phyloP scores from a whole-genome alignment of 1,140 invertebrate genomes.

The Drosophila willistoni region DNA sequence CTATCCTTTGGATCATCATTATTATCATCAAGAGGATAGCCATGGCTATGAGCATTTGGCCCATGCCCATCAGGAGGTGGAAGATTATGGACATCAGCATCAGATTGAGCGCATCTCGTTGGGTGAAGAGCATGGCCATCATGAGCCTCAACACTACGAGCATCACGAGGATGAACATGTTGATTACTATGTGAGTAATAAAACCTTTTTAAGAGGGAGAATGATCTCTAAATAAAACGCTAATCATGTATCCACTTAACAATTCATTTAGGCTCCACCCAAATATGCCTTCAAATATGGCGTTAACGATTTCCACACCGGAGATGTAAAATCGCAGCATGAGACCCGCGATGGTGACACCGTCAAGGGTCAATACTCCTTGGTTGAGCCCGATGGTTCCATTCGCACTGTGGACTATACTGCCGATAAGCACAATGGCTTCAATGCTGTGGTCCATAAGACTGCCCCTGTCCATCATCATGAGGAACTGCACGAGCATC shows the following conservation, averaged over 20 bases:
- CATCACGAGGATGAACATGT: constrained; percentile 79
- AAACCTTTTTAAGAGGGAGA: too few species aligned
- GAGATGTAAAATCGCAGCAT: constrained; percentile 85
- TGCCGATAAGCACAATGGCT: constrained; percentile 84
- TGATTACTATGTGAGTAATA: constrained; percentile 82
- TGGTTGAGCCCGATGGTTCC: constrained; percentile 85
- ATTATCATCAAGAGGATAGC: constrained; percentile 75
- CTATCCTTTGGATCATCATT: constrained; percentile 76
- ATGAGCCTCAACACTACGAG: constrained; percentile 38
- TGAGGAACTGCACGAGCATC: constrained; percentile 74
- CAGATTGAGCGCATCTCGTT: constrained; percentile 77
- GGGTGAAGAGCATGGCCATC: constrained; percentile 71
- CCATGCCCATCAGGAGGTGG: constrained; percentile 46
- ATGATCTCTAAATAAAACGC: too few species aligned
- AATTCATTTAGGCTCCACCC: constrained; percentile 76
- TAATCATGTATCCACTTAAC: too few species aligned
- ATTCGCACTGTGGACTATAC: constrained; percentile 84
- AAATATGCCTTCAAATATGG: constrained; percentile 85
- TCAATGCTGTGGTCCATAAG: constrained; percentile 87
- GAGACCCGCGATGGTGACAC: constrained; percentile 85
- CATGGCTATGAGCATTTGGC: constrained; percentile 70
- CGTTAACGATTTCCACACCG: constrained; percentile 84
- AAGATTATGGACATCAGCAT: constrained; percentile 72
- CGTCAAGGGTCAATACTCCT: constrained; percentile 84
- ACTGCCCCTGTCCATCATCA: constrained; percentile 84